These are phyloP conservation scores for Meloidogyne exigua DNA, from an alignment of 1,140 invertebrate species.

Conservation along the genomic window DNA sequence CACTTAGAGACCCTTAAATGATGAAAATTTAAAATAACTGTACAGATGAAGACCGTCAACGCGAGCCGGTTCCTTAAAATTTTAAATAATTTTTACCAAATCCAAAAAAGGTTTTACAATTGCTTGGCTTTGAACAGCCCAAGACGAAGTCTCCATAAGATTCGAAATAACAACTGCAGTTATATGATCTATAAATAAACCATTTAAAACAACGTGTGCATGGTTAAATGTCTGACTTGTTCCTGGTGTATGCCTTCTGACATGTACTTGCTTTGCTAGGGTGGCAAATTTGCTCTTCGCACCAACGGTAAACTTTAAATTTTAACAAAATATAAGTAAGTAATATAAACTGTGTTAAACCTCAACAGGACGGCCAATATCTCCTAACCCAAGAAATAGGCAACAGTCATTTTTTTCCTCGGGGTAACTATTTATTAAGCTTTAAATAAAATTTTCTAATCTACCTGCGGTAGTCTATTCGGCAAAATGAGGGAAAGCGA, in stretches of 20 bases:
- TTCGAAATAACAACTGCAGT: conserved; percentile 46
- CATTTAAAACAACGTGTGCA: too few species aligned
- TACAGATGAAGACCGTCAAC: background rate
- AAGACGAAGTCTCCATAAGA: conserved; percentile 49
- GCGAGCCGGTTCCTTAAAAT: background rate
- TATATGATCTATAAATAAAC: background rate
- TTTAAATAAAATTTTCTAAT: background rate
- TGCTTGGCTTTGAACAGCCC: conserved; percentile 44
- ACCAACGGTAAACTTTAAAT: conserved; percentile 43
- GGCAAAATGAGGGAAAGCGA: conserved; percentile 52
- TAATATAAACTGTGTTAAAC: conserved; percentile 38
- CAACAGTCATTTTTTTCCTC: conserved; percentile 62
- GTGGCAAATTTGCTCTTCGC: background rate
- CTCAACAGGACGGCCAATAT: conserved; percentile 43
- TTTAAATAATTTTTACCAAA: background rate
- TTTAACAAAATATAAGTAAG: conserved; percentile 40
- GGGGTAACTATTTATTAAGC: conserved; percentile 49
- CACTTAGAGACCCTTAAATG: conserved; percentile 23
- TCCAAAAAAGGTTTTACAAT: too few species aligned
- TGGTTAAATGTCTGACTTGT: too few species aligned
- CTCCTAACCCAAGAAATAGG: conserved; percentile 43
- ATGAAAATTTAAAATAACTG: background rate
- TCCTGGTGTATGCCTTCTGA: conserved; percentile 34
- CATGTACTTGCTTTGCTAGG: background rate
- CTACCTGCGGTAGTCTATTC: conserved; percentile 46